Base-by-base conservation (phyloP, 1,140 invertebrate species). In the Drosophila parvula region DNA sequence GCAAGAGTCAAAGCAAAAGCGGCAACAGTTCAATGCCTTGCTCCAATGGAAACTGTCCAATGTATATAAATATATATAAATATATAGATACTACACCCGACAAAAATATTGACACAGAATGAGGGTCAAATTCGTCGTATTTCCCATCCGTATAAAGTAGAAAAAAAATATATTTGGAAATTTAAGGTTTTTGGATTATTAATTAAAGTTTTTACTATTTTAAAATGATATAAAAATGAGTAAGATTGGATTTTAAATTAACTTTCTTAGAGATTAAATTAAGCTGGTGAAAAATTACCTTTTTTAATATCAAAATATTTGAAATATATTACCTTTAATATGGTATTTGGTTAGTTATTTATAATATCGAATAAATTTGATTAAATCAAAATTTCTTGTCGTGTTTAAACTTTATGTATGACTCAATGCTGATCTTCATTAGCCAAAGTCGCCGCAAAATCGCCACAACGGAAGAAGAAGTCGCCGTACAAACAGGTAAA, bases 361-460 rank as follows among this genome's bases (percentile, higher is more conserved):
- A 22, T 22, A 22, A 22, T 22, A 2, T 22, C 22, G 3, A 22
- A 2, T 32, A 32, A 50, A 16, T 11, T 11, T 6, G 0, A 11
- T 50, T 50, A 0, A 4, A 16, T 16, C 3, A 16, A 40, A 51
- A 14, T 36, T 53, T 53, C 50, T 53, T 36, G 32, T 55, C 8
- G 32, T 8, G 45, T 65, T 12, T 36, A 14, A 0, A 36, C 12
- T 40, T 47, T 48, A 48, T 67, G 43, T 67, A 79, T 86, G 83
- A 86, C 71, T 86, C 83, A 88, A 86, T 74, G 83, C 76, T 82
- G 76, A 79, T 63, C 76, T 79, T 86, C 79, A 86, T 82, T 77
- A 82, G 65, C 67, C 41, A 79, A 64, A 73, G 56, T 51, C 40
- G 11, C 47, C 56, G 67, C 41, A 44, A 71, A 71, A 50, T 27